phyloP scores from a whole-genome alignment of 1,140 invertebrate genomes.

The Yoshiicerus persimilis region DNA sequence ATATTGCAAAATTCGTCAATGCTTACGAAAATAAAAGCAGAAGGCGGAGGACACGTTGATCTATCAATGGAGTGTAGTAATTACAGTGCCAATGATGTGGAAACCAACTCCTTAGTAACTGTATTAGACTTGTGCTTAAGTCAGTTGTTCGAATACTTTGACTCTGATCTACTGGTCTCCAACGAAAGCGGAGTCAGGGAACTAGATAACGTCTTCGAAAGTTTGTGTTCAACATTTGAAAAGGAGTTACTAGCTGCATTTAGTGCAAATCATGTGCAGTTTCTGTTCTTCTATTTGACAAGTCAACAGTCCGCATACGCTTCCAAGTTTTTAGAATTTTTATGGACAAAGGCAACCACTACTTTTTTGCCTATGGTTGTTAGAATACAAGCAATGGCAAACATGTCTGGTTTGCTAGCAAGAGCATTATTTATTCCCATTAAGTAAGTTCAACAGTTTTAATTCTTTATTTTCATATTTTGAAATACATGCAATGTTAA shows the following conservation, averaged over 20 bases:
- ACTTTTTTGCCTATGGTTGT: constrained; percentile 62
- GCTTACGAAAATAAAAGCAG: background rate
- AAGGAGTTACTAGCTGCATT: constrained; percentile 71
- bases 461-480: too few relatives aligned
- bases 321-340: constrained; percentile 55
- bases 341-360: constrained; percentile 77
- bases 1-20: background rate
- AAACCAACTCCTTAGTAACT: constrained; percentile 5
- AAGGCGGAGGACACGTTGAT: background rate
- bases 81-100: background rate
- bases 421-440: constrained; percentile 68
- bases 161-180: background rate
- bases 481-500: background rate
- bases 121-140: constrained; percentile 48
- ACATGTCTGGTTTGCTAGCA: constrained; percentile 74
- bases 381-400: constrained; percentile 69
- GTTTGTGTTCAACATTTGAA: constrained; percentile 62
- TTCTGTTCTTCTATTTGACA: constrained; percentile 74
- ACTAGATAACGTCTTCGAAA: background rate
- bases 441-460: constrained; percentile 60
- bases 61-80: background rate
- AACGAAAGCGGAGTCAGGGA: constrained; percentile 24
- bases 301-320: constrained; percentile 58
- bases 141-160: constrained; percentile 36
- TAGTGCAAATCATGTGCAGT: constrained; percentile 74